Evolutionary conservation across 2,113 vertebrate species (phyloP).

Genomic region (Jaculus jaculus): DNA sequence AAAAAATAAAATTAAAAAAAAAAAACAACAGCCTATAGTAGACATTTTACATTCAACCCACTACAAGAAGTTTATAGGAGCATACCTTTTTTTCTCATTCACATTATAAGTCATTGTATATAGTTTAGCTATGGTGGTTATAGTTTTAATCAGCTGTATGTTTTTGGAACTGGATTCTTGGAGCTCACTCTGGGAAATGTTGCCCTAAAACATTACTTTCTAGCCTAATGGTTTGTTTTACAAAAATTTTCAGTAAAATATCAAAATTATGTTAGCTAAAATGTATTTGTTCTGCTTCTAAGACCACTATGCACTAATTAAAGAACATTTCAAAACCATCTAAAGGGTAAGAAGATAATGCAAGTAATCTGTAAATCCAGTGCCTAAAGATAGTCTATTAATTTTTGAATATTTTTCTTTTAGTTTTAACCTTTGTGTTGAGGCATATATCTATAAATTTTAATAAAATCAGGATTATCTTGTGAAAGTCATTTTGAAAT

Average conservation of each 20-base stretch:
- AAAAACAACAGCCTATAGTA: no score
- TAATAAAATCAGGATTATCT: conserved; percentile 56
- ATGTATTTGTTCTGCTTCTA: conserved; percentile 26
- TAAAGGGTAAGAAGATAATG: conserved; percentile 18
- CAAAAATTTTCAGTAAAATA: neutral
- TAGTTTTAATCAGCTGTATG: neutral
- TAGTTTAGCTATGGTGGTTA: neutral
- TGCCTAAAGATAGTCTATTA: conserved; percentile 21
- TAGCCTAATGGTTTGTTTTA: conserved; percentile 10
- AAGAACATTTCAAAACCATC: conserved; percentile 9
- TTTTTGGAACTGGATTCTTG: neutral
- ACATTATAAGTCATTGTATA: neutral
- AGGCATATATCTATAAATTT: neutral
- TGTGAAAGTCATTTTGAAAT: conserved; percentile 26
- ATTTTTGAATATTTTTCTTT: conserved; percentile 31
- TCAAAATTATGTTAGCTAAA: conserved; percentile 32
- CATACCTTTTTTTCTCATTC: neutral
- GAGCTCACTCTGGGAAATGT: neutral
- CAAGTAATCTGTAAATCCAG: conserved; percentile 6
- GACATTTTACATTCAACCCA: no score
- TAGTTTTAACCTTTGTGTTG: conserved; percentile 18
- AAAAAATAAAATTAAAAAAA: no score
- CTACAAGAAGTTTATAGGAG: neutral
- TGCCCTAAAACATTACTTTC: neutral
- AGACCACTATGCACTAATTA: neutral